Conservation (phyloP, 2,113 vertebrate species). For the Corythoichthys haematopterus region DNA sequence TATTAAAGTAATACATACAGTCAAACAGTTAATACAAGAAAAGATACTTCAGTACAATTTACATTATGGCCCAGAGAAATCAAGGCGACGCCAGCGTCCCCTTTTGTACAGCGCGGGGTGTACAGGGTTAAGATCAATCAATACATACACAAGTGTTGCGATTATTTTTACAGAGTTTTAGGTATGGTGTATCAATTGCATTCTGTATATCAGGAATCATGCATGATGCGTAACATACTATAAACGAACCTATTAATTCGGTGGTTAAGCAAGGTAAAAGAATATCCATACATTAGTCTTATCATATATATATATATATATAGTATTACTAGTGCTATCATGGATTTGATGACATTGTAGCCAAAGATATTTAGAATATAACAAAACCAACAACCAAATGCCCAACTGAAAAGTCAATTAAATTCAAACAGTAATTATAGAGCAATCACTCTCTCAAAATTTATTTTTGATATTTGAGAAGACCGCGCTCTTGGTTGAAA, state of each 20-base stretch:
- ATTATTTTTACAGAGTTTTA: too few species aligned
- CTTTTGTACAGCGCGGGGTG: too few species aligned
- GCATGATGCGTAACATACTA: not conserved
- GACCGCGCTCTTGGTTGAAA: constrained; percentile 59
- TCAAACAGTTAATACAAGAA: too few species aligned
- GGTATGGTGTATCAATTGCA: too few species aligned
- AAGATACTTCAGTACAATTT: too few species aligned
- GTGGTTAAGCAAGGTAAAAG: not conserved
- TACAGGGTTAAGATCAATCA: too few species aligned
- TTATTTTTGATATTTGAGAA: constrained; percentile 47
- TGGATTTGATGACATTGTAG: not conserved
- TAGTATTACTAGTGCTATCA: not conserved
- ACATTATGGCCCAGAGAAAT: too few species aligned
- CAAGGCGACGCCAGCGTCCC: too few species aligned
- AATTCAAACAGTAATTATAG: constrained; percentile 33
- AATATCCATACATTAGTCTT: not conserved
- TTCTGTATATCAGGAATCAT: not conserved
- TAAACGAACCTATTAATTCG: not conserved
- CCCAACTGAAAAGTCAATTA: constrained; percentile 2
- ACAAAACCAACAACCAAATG: constrained; percentile 17
- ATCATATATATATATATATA: not conserved
- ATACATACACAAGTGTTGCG: too few species aligned
- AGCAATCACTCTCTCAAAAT: constrained; percentile 33
- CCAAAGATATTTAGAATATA: constrained; percentile 8
- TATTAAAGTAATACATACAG: too few species aligned